Evolutionary conservation across 2,797 vertebrate species (phyloP).

Genomic region (Crenuchus spilurus): DNA sequence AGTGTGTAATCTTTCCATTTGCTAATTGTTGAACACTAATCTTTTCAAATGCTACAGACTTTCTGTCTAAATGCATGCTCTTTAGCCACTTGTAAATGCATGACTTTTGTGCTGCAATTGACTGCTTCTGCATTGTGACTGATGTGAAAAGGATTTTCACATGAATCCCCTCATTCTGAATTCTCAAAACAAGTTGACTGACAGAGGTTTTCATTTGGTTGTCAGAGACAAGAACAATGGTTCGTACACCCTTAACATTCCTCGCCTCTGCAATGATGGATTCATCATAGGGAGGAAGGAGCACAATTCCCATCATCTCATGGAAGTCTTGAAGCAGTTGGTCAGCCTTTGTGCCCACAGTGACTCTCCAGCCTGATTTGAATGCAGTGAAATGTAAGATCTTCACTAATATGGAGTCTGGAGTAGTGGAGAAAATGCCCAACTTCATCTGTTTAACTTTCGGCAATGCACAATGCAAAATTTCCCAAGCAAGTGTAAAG

Average conservation of each 20-base stretch:
- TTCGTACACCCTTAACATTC: constrained; percentile 61
- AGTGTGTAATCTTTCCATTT: constrained; percentile 11
- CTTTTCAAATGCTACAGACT: constrained; percentile 62
- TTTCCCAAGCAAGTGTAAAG: constrained; percentile 82
- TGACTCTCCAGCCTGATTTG: constrained; percentile 71
- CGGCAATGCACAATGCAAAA: constrained; percentile 73
- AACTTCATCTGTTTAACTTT: constrained; percentile 66
- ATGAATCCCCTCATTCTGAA: constrained; percentile 64
- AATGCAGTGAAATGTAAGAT: constrained; percentile 63
- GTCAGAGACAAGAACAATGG: constrained; percentile 74
- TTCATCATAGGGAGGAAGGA: constrained; percentile 75
- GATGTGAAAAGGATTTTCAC: constrained; percentile 71
- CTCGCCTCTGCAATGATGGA: constrained; percentile 60
- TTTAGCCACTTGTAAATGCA: constrained; percentile 74
- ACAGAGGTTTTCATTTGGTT: constrained; percentile 52
- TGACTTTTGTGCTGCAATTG: constrained; percentile 66
- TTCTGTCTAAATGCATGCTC: constrained; percentile 66
- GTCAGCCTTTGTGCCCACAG: constrained; percentile 52
- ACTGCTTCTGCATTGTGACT: constrained; percentile 78
- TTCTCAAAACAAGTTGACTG: constrained; percentile 57
- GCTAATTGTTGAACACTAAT: constrained; percentile 54
- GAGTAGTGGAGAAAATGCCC: constrained; percentile 65
- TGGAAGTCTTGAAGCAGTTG: constrained; percentile 50
- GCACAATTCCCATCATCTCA: constrained; percentile 68
- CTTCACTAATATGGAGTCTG: constrained; percentile 68